Base-by-base conservation (phyloP, 2,797 vertebrate genomes). In the Phoxinus dragarum region DNA sequence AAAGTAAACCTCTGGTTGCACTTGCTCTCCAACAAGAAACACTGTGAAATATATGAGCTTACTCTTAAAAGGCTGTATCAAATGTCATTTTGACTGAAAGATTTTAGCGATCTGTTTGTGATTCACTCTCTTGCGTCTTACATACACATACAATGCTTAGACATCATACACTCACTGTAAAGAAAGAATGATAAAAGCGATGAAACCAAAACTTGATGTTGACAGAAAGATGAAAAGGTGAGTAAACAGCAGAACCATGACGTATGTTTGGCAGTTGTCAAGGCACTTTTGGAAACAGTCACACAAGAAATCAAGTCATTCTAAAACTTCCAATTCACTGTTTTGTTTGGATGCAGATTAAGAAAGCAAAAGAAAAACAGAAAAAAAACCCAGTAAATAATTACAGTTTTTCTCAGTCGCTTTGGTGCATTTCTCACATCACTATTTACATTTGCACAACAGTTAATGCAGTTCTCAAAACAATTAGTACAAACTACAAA, bases 11-110 rank as follows among this genome's bases (percentile, higher is more conserved):
- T 82, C 80, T 34, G 49, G 84, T 79, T 79, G 61, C 80, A 73
- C 56, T 86, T 85, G 38, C 56, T 82, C 34, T 73, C 80, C 89
- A 88, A 89, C 90, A 90, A 87, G 86, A 89, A 85, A 67, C 91
- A 91, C 91, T 86, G 84, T 88, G 72, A 92, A 92, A 92, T 90
- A 87, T 94, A 92, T 91, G 89, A 89, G 91, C 88, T 92, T 89
- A 79, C 66, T 72, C 81, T 90, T 86, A 89, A 92, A 88, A 91
- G 91, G 88, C 89, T 66, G 92, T 74, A 86, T 88, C 76, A 66
- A 71, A 71, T 88, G 7, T 88, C 87, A 61, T 76, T 76, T 64
- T 75, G 80, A 80, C 47, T 80, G 75, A 76, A 42, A 42, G 38
- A 73, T 72, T 71, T 82, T 61, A 44, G 67, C 16, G 31, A 61